These are phyloP conservation scores for Heliconius aoede DNA, from an alignment of 2,888 invertebrate genomes.

Conservation along the genomic window DNA sequence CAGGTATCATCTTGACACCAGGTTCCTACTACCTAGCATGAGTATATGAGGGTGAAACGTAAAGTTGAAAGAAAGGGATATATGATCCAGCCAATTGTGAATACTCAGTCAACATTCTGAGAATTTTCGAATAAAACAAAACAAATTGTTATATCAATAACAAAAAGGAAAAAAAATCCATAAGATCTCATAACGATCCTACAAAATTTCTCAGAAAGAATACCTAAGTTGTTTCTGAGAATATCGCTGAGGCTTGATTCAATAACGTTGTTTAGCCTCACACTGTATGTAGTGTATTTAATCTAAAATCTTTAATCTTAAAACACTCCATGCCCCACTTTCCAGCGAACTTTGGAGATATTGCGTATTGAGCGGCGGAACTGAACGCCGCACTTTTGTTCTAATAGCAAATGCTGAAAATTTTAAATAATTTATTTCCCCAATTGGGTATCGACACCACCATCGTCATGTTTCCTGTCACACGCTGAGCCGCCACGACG, in stretches of 20 bases:
- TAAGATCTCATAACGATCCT: background rate
- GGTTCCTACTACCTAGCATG: no score
- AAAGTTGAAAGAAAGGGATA: no score
- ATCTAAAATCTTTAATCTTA: no score
- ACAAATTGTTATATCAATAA: background rate
- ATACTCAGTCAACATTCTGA: background rate
- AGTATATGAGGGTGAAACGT: no score
- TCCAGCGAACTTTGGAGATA: background rate
- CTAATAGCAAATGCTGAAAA: background rate
- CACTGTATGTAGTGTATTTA: background rate
- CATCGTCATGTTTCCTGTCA: no score
- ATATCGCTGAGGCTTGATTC: background rate
- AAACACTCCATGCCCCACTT: background rate
- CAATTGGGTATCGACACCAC: background rate
- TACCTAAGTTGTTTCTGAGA: slow-evolving; percentile 4
- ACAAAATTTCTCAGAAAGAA: slow-evolving; percentile 2
- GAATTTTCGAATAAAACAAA: background rate
- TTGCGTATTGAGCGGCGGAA: background rate
- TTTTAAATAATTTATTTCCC: background rate
- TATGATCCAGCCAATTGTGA: background rate
- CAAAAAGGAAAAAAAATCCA: background rate
- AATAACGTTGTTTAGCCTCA: background rate
- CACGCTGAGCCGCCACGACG: no score
- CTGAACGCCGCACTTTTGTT: background rate
- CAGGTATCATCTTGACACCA: no score